Conservation (phyloP, 2,113 vertebrate species). For the Penelope pileata region DNA sequence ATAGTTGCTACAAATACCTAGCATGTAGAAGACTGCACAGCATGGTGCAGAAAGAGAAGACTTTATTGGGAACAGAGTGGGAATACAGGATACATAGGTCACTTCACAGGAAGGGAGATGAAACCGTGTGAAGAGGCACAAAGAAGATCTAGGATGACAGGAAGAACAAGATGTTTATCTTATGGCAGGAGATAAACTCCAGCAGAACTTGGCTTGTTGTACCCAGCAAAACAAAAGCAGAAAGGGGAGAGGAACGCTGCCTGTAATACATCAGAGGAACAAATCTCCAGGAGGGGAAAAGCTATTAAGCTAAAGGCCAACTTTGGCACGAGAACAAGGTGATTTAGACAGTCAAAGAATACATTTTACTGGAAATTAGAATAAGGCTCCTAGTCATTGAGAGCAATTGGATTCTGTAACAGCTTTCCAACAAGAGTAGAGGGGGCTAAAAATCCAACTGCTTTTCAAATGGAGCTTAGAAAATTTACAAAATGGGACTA, state of each 20-base stretch:
- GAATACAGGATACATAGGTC: background rate
- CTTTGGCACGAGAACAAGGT: conserved; percentile 17
- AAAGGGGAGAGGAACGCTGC: background rate
- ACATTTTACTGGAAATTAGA: conserved; percentile 19
- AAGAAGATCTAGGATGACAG: background rate
- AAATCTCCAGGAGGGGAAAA: background rate
- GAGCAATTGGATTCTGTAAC: background rate
- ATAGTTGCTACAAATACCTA: background rate
- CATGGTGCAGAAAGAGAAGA: background rate
- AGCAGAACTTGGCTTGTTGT: background rate
- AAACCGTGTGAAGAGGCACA: background rate
- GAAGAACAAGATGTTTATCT: background rate
- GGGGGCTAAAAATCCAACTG: background rate
- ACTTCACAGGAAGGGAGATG: background rate
- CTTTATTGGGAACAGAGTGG: background rate
- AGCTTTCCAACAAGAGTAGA: conserved; percentile 10
- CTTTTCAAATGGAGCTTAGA: background rate
- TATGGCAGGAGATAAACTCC: background rate
- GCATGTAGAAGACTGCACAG: background rate
- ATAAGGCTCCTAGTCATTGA: conserved; percentile 10
- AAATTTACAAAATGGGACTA: background rate
- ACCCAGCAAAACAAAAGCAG: conserved; percentile 22
- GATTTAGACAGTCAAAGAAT: conserved; percentile 8
- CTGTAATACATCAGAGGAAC: background rate
- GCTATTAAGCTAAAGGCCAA: background rate